Conservation (phyloP, 2,888 invertebrate species). For the Heliconius charithonia region DNA sequence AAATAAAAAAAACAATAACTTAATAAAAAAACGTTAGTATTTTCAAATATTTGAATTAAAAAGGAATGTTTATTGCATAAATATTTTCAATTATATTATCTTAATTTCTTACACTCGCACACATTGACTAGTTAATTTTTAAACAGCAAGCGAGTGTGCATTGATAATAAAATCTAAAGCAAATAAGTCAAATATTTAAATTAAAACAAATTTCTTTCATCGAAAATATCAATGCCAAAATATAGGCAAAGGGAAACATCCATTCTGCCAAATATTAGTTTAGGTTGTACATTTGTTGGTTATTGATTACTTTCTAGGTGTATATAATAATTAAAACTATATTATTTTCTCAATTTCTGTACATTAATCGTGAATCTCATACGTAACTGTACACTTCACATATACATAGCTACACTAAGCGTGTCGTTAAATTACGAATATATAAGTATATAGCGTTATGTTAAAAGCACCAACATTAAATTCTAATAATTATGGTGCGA, state of each 20-base stretch:
- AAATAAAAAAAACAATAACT: constrained; percentile 21
- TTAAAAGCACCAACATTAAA: constrained; percentile 40
- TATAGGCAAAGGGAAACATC: neutral
- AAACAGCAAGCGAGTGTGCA: constrained; percentile 55
- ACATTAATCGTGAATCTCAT: constrained; percentile 78
- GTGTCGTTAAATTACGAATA: constrained; percentile 29
- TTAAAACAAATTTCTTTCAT: neutral
- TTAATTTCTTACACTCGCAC: constrained; percentile 54
- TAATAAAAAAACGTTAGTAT: constrained; percentile 20
- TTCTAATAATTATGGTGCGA: constrained; percentile 29
- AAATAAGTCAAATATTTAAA: constrained; percentile 39
- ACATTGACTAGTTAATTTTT: constrained; percentile 77
- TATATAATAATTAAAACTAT: constrained; percentile 31
- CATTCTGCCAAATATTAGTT: constrained; percentile 5
- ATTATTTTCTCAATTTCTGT: constrained; percentile 57
- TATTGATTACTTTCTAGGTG: constrained; percentile 22
- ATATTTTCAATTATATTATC: constrained; percentile 39
- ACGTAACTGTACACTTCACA: constrained; percentile 80
- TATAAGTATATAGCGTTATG: constrained; percentile 20
- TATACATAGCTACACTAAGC: constrained; percentile 48
- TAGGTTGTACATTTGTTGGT: constrained; percentile 20
- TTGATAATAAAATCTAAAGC: constrained; percentile 29
- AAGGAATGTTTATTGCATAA: constrained; percentile 50
- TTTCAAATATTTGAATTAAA: constrained; percentile 10
- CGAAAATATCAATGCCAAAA: constrained; percentile 2